These are phyloP conservation scores for Patella depressa DNA, from an alignment of 2,888 invertebrate species.

Conservation along the genomic window DNA sequence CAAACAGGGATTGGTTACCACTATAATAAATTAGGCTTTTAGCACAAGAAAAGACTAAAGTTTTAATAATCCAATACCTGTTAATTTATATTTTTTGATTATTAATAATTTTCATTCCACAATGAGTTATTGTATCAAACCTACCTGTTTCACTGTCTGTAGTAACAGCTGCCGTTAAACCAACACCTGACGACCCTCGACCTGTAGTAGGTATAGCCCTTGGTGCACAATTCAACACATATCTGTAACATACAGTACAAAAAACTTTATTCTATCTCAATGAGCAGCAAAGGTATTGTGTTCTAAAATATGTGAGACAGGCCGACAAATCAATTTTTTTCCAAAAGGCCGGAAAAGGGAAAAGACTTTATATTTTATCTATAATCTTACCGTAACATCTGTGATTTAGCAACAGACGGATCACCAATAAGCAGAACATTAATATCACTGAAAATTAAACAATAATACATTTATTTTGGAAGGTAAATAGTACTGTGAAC, in stretches of 20 bases:
- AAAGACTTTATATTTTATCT: background rate
- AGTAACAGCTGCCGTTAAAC: slow-evolving; percentile 98
- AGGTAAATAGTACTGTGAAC: too few relatives aligned
- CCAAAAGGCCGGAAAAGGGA: too few relatives aligned
- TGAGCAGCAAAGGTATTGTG: too few relatives aligned
- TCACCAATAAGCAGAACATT: slow-evolving; percentile 96
- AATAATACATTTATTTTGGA: slow-evolving; percentile 38
- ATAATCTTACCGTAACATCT: slow-evolving; percentile 74
- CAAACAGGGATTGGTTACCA: too few relatives aligned
- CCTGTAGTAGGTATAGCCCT: slow-evolving; percentile 97
- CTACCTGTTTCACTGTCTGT: slow-evolving; percentile 92
- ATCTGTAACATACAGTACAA: slow-evolving; percentile 74
- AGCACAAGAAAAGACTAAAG: too few relatives aligned
- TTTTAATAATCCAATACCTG: too few relatives aligned
- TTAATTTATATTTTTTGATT: too few relatives aligned
- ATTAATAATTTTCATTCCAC: too few relatives aligned
- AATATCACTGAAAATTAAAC: slow-evolving; percentile 76
- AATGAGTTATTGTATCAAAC: background rate
- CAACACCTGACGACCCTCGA: slow-evolving; percentile 97
- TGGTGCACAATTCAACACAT: slow-evolving; percentile 94
- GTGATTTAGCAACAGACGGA: slow-evolving; percentile 99
- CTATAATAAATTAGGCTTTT: too few relatives aligned
- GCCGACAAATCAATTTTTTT: too few relatives aligned
- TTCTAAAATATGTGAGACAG: too few relatives aligned
- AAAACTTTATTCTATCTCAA: too few relatives aligned